These are phyloP conservation scores for Drymodes brunneopygia DNA, from an alignment of 2,113 vertebrate species.

Conservation along the genomic window DNA sequence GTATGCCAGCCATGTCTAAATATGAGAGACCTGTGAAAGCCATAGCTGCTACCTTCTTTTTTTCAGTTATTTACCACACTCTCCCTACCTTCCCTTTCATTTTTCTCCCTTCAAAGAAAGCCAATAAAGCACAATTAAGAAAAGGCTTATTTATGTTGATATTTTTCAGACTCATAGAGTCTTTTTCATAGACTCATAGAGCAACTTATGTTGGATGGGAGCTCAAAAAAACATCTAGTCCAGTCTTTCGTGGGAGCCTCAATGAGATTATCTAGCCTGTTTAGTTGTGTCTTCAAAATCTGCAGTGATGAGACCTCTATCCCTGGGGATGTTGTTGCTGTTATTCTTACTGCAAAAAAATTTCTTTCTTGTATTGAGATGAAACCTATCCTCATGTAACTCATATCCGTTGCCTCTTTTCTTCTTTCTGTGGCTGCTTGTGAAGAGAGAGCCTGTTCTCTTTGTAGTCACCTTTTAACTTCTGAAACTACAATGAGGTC, in stretches of 20 bases:
- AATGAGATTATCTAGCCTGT: not conserved
- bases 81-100: not conserved
- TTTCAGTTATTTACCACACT: not conserved
- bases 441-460: not conserved
- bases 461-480: not conserved
- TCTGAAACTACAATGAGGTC: not conserved
- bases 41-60: not conserved
- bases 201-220: not conserved
- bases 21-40: not conserved
- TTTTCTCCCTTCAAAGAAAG: not conserved
- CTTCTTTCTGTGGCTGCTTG: not conserved
- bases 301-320: not conserved
- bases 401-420: not conserved
- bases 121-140: not conserved
- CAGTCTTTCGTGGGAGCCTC: not conserved
- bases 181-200: not conserved
- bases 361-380: not conserved
- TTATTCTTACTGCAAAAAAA: not conserved
- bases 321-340: not conserved
- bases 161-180: too few species aligned
- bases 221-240: accelerated
- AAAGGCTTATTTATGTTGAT: not conserved
- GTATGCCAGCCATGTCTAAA: not conserved
- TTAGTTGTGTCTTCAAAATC: not conserved
- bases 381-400: not conserved